Evolutionary conservation across 30 jellyfish, hydroid and myxozoan species (phyloP).

Genomic region (Aurelia sp.): DNA sequence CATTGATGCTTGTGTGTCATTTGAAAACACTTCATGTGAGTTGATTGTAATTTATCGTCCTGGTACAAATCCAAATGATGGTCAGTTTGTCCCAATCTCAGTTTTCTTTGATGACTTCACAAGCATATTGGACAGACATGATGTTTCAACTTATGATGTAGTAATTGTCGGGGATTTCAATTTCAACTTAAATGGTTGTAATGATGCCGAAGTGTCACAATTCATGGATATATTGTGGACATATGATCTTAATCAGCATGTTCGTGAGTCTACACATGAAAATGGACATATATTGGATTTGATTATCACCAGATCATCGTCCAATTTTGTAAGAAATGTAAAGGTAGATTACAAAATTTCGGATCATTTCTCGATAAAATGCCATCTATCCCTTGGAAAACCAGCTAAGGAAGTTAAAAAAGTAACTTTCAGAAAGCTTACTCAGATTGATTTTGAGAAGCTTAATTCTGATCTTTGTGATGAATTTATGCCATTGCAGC

Average conservation of each 20-base stretch:
- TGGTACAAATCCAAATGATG: too few species aligned
- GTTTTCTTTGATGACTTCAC: not conserved
- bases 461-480: constrained; percentile 30
- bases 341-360: constrained; percentile 39
- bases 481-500: not conserved
- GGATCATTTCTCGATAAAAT: constrained; percentile 44
- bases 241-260: constrained; percentile 49
- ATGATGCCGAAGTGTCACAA: constrained; percentile 42
- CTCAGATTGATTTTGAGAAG: constrained; percentile 44
- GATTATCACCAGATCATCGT: constrained; percentile 58
- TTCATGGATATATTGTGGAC: constrained; percentile 12
- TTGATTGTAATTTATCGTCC: too few species aligned
- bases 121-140: constrained; percentile 2
- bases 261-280: constrained; percentile 46
- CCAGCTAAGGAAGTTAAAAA: constrained; percentile 18
- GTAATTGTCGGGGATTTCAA: constrained; percentile 61
- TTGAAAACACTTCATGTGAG: too few species aligned
- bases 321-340: constrained; percentile 17
- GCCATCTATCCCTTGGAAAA: constrained; percentile 40
- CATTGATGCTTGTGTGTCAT: constrained; percentile 12
- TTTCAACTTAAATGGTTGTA: constrained; percentile 21
- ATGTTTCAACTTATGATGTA: constrained; percentile 30
- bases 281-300: constrained; percentile 53
- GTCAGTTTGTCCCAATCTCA: not conserved
- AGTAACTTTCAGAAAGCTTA: constrained; percentile 64